These are phyloP conservation scores for Orthonevra nobilis DNA, from an alignment of 2,888 invertebrate genomes.

Conservation along the genomic window DNA sequence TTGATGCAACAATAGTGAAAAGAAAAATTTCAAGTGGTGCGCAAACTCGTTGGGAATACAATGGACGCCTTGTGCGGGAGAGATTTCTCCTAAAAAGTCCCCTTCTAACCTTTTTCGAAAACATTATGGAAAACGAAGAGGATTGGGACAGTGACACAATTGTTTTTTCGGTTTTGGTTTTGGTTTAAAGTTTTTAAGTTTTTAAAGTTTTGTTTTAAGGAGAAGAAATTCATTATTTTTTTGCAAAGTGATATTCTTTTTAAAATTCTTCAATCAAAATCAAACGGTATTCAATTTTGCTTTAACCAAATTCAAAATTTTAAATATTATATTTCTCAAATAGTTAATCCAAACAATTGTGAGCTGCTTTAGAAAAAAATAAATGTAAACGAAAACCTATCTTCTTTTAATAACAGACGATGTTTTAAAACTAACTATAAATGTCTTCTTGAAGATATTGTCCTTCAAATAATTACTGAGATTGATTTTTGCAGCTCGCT, in stretches of 20 bases:
- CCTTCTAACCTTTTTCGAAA: too few relatives aligned
- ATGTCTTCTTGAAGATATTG: too few relatives aligned
- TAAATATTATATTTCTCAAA: too few relatives aligned
- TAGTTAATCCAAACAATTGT: too few relatives aligned
- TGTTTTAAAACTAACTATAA: too few relatives aligned
- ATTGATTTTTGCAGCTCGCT: too few relatives aligned
- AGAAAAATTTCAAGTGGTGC: constrained; percentile 55
- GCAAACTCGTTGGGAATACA: constrained; percentile 68
- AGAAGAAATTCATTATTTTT: too few relatives aligned
- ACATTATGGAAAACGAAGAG: too few relatives aligned
- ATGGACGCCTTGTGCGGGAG: constrained; percentile 55
- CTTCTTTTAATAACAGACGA: too few relatives aligned
- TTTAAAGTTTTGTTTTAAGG: constrained; percentile 19
- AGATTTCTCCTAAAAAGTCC: constrained; percentile 52
- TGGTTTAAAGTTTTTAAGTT: constrained; percentile 21
- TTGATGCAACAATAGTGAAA: constrained; percentile 44
- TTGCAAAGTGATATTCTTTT: constrained; percentile 26
- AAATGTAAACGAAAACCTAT: too few relatives aligned
- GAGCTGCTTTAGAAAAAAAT: too few relatives aligned
- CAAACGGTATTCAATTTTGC: constrained; percentile 11
- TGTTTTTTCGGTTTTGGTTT: constrained; percentile 20
- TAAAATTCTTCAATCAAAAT: constrained; percentile 21
- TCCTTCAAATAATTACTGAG: too few relatives aligned
- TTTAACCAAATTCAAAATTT: constrained; percentile 14
- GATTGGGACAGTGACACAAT: constrained; percentile 19